Conservation (phyloP, 2,888 invertebrate species). For the Barypeithes pellucidus region DNA sequence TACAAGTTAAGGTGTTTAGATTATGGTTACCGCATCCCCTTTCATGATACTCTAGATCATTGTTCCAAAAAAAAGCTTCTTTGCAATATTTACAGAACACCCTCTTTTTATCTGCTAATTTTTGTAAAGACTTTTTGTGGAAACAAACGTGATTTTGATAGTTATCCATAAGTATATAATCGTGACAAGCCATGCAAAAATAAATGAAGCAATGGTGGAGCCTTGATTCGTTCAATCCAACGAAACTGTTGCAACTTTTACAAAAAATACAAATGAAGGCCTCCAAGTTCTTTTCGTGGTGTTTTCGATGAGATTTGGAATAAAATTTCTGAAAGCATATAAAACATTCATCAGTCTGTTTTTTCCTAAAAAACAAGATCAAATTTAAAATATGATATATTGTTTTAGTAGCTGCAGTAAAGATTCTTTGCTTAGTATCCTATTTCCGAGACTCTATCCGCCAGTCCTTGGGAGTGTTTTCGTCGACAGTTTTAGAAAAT, state of each 20-base stretch:
- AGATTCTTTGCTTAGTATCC: not conserved
- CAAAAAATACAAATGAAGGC: slow-evolving; percentile 33
- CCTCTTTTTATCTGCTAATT: slow-evolving; percentile 68
- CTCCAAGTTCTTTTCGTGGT: slow-evolving; percentile 41
- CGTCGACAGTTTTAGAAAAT: too few species aligned
- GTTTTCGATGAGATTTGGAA: slow-evolving; percentile 31
- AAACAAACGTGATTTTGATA: slow-evolving; percentile 34
- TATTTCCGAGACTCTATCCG: too few species aligned
- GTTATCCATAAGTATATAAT: slow-evolving; percentile 15
- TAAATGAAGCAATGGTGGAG: slow-evolving; percentile 24
- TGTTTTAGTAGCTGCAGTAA: not conserved
- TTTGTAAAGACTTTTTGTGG: slow-evolving; percentile 34
- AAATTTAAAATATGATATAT: not conserved
- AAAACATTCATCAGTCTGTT: slow-evolving; percentile 25
- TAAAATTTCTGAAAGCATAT: slow-evolving; percentile 31
- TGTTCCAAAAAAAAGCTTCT: slow-evolving; percentile 19
- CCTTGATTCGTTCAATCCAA: slow-evolving; percentile 28
- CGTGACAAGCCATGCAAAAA: slow-evolving; percentile 36
- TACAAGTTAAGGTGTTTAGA: slow-evolving; percentile 18
- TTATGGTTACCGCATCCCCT: slow-evolving; percentile 18
- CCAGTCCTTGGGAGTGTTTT: too few species aligned
- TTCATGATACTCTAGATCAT: slow-evolving; percentile 29
- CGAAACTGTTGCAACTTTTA: slow-evolving; percentile 25
- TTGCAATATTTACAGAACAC: slow-evolving; percentile 40
- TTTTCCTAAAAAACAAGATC: slow-evolving; percentile 26